A percentile compares a stretch with the other conserved stretches of the same genome.
Conservation (phyloP, 1,140 invertebrate genomes). For the Panulirus ornatus region DNA sequence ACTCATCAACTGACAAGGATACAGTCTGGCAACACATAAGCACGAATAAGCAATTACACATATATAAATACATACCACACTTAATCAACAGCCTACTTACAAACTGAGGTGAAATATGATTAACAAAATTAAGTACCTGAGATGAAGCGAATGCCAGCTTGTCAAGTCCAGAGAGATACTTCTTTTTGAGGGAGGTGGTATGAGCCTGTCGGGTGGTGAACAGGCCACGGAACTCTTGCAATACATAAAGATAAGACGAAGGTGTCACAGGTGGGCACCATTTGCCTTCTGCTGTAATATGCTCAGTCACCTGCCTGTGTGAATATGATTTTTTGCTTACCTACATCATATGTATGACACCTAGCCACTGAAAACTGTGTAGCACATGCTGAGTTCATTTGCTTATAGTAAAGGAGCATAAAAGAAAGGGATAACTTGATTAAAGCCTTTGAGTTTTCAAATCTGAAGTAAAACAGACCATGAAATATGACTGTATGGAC, state of each 20-base stretch:
- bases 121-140: constrained; percentile 81
- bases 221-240: constrained; percentile 90
- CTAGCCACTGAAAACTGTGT: neutral
- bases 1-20: no score
- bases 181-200: constrained; percentile 85
- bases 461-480: no score
- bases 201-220: constrained; percentile 82
- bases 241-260: constrained; percentile 93
- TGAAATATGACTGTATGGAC: no score
- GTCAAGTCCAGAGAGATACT: constrained; percentile 90
- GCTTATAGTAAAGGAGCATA: no score
- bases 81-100: no score
- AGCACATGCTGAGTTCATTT: no score
- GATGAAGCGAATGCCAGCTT: constrained; percentile 95
- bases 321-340: constrained; percentile 69
- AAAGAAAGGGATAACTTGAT: no score
- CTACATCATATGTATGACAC: neutral
- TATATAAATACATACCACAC: no score
- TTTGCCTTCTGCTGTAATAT: constrained; percentile 85
- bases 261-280: constrained; percentile 93
- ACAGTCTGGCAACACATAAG: no score
- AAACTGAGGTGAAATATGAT: no score
- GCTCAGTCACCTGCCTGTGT: constrained; percentile 79
- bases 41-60: no score
- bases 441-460: no score